These are phyloP conservation scores for Drosophila punjabiensis DNA, from an alignment of 1,140 invertebrate species.

Conservation along the genomic window DNA sequence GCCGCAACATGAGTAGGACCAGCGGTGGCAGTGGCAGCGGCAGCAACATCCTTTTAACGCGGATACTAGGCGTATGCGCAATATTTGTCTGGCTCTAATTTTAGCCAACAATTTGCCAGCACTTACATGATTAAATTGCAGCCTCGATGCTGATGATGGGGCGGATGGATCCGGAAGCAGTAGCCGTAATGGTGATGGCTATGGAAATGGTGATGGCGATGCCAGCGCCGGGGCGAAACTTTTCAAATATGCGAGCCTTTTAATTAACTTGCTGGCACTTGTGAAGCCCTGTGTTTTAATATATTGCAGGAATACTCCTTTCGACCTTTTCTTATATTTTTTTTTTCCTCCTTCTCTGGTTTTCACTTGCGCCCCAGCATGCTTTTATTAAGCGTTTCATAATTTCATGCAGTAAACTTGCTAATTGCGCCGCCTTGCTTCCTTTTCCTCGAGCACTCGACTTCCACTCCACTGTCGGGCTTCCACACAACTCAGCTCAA, in stretches of 20 bases:
- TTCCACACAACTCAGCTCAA: conserved; percentile 35
- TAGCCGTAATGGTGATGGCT: conserved; percentile 31
- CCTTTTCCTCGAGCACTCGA: conserved; percentile 66
- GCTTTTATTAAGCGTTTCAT: conserved; percentile 80
- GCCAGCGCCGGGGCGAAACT: conserved; percentile 45
- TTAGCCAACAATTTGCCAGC: conserved; percentile 82
- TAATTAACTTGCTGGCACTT: conserved; percentile 75
- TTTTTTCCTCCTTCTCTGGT: conserved; percentile 9
- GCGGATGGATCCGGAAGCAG: conserved; percentile 17
- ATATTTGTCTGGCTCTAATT: conserved; percentile 83
- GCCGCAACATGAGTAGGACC: conserved; percentile 33
- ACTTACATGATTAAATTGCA: conserved; percentile 82
- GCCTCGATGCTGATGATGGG: conserved; percentile 41
- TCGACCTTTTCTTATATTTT: conserved; percentile 25
- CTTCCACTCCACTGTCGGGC: conserved; percentile 15
- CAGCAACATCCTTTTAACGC: conserved; percentile 68
- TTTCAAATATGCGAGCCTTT: conserved; percentile 80
- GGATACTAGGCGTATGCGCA: conserved; percentile 73
- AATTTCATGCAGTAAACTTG: conserved; percentile 83
- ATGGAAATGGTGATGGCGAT: conserved; percentile 27
- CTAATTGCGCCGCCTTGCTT: conserved; percentile 76
- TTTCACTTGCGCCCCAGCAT: conserved; percentile 7
- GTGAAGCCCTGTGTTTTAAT: conserved; percentile 44
- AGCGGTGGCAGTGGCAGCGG: conserved; percentile 3
- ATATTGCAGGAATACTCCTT: conserved; percentile 47